Base-by-base conservation (phyloP, 2,113 vertebrate species). In the Carassius gibelio region DNA sequence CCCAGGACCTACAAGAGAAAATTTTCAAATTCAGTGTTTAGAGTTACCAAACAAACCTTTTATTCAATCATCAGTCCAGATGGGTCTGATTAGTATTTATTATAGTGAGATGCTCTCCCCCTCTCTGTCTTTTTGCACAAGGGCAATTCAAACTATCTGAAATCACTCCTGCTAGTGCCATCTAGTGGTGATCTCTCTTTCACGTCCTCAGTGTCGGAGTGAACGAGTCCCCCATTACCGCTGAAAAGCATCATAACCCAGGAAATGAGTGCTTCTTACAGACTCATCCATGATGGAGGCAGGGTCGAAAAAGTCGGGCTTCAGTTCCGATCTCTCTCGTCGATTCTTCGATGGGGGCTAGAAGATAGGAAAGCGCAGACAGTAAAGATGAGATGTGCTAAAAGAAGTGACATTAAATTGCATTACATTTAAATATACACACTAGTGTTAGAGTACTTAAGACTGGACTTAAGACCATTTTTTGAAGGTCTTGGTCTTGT, bases 261-360 rank as follows among this genome's bases (percentile, higher is more conserved):
- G 85, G 85, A 89, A 89, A 71, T 89, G 88, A 85, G 88, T 89
- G 85, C 85, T 85, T 84, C 97, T 95, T 96, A 99, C 98, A 94
- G 98, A 99, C 94, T 99, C 98, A 92, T 99, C 98, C 97, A 99
- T 99, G 95, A 99, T 99, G 92, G 98, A 99, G 92, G 98, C 96
- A 13, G 98, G 98, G 94, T 99, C 98, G 93, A 99, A 99, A 95
- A 97, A 99, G 96, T 99, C 98, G 76, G 98, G 98, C 94, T 99
- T 99, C 88, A 99, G 95, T 89, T 99, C 98, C 83, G 97, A 98
- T 93, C 98, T 95, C 92, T 99, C 98, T 89, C 98, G 95, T 62
- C 98, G 97, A 92, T 99, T 99, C 95, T 99, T 99, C 83, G 98
- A 99, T 19, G 98, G 97, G 64, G 98, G 98, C 98, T 99, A 93